These are phyloP conservation scores for Hyposmocoma kahamanoa DNA, from an alignment of 1,140 invertebrate species.

Conservation along the genomic window DNA sequence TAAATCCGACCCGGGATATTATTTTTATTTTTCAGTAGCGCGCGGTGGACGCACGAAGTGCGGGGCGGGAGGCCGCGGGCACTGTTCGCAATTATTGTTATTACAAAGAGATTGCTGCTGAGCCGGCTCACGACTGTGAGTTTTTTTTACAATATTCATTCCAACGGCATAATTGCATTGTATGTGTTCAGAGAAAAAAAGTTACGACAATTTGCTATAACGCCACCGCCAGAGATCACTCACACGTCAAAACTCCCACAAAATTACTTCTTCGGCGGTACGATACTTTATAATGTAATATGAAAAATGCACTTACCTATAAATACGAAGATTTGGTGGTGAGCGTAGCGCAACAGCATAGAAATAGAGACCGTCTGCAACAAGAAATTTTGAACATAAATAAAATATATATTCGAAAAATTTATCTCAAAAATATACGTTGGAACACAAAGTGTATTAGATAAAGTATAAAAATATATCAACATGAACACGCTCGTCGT, in stretches of 20 bases:
- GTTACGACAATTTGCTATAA: background rate
- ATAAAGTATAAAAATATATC: no score
- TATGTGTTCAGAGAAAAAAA: constrained; percentile 11
- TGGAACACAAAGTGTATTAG: no score
- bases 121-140: constrained; percentile 57
- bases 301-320: constrained; percentile 84
- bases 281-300: no score
- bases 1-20: constrained; percentile 56
- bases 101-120: constrained; percentile 68
- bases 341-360: constrained; percentile 97
- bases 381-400: constrained; percentile 30
- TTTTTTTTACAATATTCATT: constrained; percentile 55
- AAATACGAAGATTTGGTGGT: constrained; percentile 99
- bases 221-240: background rate
- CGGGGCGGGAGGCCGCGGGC: constrained; percentile 44
- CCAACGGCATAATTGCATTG: constrained; percentile 43
- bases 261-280: no score
- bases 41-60: constrained; percentile 9
- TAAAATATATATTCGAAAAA: no score
- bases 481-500: no score
- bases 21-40: constrained; percentile 38
- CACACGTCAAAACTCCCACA: background rate
- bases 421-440: no score
- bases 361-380: constrained; percentile 98
- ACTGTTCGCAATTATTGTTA: constrained; percentile 68